Evolutionary conservation across 2,888 invertebrate genomes (phyloP).

Genomic region (Molanna angustata): DNA sequence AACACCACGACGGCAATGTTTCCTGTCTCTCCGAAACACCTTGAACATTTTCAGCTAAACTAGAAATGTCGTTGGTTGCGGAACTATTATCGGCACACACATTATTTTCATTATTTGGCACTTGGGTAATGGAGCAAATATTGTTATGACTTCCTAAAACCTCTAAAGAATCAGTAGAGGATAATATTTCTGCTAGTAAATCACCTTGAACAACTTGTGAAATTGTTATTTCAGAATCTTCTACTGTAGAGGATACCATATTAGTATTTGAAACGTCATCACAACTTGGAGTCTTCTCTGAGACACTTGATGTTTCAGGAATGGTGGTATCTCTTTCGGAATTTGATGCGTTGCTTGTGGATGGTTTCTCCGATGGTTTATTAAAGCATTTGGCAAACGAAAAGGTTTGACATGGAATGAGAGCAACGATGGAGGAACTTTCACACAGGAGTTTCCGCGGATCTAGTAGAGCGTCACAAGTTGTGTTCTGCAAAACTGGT

Average conservation of each 20-base stretch:
- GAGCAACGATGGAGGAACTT: slow-evolving; percentile 31
- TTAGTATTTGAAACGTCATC: too few species aligned
- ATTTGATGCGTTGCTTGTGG: slow-evolving; percentile 1
- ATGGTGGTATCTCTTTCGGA: neutral
- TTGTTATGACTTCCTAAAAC: slow-evolving; percentile 13
- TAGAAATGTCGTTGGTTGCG: neutral
- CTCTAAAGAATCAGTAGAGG: slow-evolving; percentile 21
- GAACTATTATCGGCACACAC: neutral
- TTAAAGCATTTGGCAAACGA: slow-evolving; percentile 3
- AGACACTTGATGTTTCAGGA: neutral
- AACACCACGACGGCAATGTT: slow-evolving; percentile 21
- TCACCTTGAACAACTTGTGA: slow-evolving; percentile 25
- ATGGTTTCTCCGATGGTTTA: neutral
- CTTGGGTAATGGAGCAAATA: slow-evolving; percentile 8
- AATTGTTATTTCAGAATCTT: slow-evolving; percentile 4
- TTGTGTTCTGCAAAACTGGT: slow-evolving; percentile 30
- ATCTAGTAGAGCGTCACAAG: slow-evolving; percentile 29
- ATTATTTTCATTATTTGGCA: neutral
- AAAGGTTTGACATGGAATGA: slow-evolving; percentile 29
- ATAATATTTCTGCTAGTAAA: slow-evolving; percentile 28
- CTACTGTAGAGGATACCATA: too few species aligned
- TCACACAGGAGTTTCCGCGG: slow-evolving; percentile 31
- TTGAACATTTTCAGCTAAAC: neutral
- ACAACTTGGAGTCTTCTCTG: too few species aligned
- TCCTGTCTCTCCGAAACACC: slow-evolving; percentile 12